Percentiles rank a stretch among this genome's conserved stretches.
phyloP scores from a whole-genome alignment of 2,797 vertebrate species.

The Amblyopsis hoosieri region DNA sequence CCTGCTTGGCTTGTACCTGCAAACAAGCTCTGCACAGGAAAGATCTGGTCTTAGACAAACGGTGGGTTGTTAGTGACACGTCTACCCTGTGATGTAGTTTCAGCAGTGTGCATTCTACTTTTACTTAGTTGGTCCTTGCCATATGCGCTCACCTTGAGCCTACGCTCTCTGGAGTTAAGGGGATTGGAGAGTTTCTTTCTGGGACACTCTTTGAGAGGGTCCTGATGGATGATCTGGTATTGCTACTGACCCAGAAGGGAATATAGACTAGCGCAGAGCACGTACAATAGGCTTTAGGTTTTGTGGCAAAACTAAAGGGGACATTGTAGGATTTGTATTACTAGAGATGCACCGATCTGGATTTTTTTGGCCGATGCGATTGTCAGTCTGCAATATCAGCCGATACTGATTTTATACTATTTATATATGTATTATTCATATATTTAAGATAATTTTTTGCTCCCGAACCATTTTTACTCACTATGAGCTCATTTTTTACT shows the following conservation, averaged over 20 bases:
- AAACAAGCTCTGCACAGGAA: constrained; percentile 13
- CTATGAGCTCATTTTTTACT: too few relatives aligned
- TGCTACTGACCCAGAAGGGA: constrained; percentile 70
- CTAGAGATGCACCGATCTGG: too few relatives aligned
- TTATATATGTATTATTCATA: too few relatives aligned
- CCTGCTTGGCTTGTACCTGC: constrained; percentile 2
- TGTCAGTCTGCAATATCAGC: too few relatives aligned
- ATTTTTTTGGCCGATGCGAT: too few relatives aligned
- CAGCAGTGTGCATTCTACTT: constrained; percentile 59
- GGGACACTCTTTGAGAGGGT: constrained; percentile 60
- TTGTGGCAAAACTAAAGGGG: constrained; percentile 36
- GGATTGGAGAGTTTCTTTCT: constrained; percentile 71
- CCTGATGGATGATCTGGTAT: constrained; percentile 71
- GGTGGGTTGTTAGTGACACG: constrained; percentile 23
- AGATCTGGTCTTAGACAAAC: constrained; percentile 1
- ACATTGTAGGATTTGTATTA: constrained; percentile 30
- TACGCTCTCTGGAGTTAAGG: constrained; percentile 49
- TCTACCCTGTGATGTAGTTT: constrained; percentile 20
- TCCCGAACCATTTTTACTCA: too few relatives aligned
- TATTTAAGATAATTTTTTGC: too few relatives aligned
- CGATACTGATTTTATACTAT: too few relatives aligned
- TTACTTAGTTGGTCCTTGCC: constrained; percentile 56
- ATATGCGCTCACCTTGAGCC: constrained; percentile 59
- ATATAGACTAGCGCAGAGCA: constrained; percentile 54
- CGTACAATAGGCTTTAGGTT: constrained; percentile 41